Percentiles rank a stretch among this genome's conserved stretches.
These are phyloP conservation scores for Crossoptilon crossoptilon DNA, from an alignment of 2,797 vertebrate genomes.

Conservation along the genomic window DNA sequence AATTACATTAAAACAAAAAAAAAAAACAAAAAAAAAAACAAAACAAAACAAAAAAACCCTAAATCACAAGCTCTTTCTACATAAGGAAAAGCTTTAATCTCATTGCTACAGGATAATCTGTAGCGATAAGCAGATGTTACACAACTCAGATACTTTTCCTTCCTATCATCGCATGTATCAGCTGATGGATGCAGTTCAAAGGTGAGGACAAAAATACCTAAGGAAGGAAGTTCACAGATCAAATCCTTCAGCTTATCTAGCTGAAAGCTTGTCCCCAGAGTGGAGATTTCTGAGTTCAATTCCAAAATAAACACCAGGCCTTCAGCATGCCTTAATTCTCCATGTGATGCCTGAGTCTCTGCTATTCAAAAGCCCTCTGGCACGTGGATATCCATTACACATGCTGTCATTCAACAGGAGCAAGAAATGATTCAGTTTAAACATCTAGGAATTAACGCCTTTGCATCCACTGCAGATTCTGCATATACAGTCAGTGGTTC, in stretches of 20 bases:
- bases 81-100: slow-evolving; percentile 54
- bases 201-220: slow-evolving; percentile 30
- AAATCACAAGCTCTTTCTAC: slow-evolving; percentile 26
- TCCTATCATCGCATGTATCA: not conserved
- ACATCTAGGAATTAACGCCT: not conserved
- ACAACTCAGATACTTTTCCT: slow-evolving; percentile 50
- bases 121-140: slow-evolving; percentile 62
- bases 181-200: slow-evolving; percentile 5
- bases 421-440: slow-evolving; percentile 7
- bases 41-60: not conserved
- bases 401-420: slow-evolving; percentile 8
- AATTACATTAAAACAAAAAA: not conserved
- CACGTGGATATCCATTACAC: not conserved
- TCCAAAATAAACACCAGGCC: slow-evolving; percentile 48
- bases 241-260: slow-evolving; percentile 63
- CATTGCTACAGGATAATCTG: slow-evolving; percentile 63
- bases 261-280: slow-evolving; percentile 52
- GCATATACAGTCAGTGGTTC: not conserved
- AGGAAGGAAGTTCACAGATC: slow-evolving; percentile 43
- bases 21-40: no score
- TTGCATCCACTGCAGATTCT: not conserved
- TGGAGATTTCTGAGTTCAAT: slow-evolving; percentile 19
- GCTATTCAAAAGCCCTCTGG: slow-evolving; percentile 18
- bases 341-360: slow-evolving; percentile 24
- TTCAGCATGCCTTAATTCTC: slow-evolving; percentile 31